These are phyloP conservation scores for Drosophila neonasuta DNA, from an alignment of 2,888 invertebrate species.

Conservation along the genomic window DNA sequence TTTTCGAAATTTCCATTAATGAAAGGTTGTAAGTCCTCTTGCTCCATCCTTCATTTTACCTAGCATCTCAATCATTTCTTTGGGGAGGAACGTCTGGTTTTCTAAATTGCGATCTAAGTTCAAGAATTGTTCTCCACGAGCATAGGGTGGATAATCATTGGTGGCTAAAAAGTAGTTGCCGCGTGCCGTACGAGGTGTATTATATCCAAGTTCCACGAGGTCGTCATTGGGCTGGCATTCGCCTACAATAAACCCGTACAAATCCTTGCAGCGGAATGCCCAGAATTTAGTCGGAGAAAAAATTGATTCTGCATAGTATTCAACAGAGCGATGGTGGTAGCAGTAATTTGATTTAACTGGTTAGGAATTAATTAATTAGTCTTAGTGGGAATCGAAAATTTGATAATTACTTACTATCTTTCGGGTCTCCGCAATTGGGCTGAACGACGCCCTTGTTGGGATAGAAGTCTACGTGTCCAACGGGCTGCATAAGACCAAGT, in stretches of 20 bases:
- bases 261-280: constrained; percentile 81
- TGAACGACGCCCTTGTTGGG: constrained; percentile 84
- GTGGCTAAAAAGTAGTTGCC: constrained; percentile 83
- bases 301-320: constrained; percentile 84
- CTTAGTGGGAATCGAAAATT: not conserved
- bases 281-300: constrained; percentile 82
- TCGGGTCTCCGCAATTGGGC: constrained; percentile 83
- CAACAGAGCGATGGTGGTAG: constrained; percentile 84
- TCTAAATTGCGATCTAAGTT: constrained; percentile 14
- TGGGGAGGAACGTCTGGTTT: constrained; percentile 3
- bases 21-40: not conserved
- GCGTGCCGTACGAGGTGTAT: constrained; percentile 77
- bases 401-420: constrained; percentile 13
- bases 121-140: constrained; percentile 5
- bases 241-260: constrained; percentile 82
- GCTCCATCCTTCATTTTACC: not conserved
- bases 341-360: constrained; percentile 80
- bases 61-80: not conserved
- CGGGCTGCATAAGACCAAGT: constrained; percentile 83
- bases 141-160: constrained; percentile 48
- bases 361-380: no score
- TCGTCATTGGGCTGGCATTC: constrained; percentile 79
- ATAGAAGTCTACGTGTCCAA: constrained; percentile 85
- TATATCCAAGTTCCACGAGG: constrained; percentile 83
- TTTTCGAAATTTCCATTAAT: not conserved